These are phyloP conservation scores for Himalopsyche japonica DNA, from an alignment of 2,888 invertebrate genomes.

Conservation along the genomic window DNA sequence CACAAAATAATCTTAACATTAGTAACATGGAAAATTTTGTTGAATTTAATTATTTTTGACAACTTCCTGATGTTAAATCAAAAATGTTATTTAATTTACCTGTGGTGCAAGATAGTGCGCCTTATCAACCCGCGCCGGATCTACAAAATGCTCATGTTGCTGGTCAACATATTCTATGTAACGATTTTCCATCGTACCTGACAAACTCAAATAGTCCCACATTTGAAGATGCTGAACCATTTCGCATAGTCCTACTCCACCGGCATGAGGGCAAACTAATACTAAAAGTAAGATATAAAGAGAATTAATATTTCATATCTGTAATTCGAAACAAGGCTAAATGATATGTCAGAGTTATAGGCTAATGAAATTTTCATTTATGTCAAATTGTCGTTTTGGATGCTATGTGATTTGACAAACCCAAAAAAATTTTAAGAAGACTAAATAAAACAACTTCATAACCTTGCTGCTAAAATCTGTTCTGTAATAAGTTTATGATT, in stretches of 20 bases:
- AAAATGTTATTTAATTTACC: conserved; percentile 54
- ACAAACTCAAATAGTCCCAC: conserved; percentile 81
- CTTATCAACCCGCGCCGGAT: conserved; percentile 70
- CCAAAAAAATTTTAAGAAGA: too few relatives aligned
- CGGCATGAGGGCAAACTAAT: conserved; percentile 87
- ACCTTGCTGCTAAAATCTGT: too few relatives aligned
- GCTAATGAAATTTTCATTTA: too few relatives aligned
- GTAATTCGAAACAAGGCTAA: too few relatives aligned
- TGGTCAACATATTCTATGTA: conserved; percentile 88
- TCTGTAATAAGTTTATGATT: too few relatives aligned
- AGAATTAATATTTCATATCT: too few relatives aligned
- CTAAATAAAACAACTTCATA: too few relatives aligned
- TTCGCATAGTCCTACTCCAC: conserved; percentile 92
- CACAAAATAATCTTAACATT: conserved; percentile 19
- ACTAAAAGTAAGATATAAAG: conserved; percentile 5
- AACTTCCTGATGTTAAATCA: too few relatives aligned
- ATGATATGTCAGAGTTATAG: too few relatives aligned
- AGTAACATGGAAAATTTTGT: not conserved
- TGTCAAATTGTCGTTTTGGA: too few relatives aligned
- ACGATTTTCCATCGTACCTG: conserved; percentile 70
- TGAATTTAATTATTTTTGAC: not conserved
- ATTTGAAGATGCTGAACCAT: conserved; percentile 91
- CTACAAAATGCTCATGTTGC: conserved; percentile 84
- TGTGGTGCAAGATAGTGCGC: conserved; percentile 77
- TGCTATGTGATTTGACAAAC: too few relatives aligned